phyloP scores from a whole-genome alignment of 2,113 vertebrate genomes.

The Lontra canadensis region DNA sequence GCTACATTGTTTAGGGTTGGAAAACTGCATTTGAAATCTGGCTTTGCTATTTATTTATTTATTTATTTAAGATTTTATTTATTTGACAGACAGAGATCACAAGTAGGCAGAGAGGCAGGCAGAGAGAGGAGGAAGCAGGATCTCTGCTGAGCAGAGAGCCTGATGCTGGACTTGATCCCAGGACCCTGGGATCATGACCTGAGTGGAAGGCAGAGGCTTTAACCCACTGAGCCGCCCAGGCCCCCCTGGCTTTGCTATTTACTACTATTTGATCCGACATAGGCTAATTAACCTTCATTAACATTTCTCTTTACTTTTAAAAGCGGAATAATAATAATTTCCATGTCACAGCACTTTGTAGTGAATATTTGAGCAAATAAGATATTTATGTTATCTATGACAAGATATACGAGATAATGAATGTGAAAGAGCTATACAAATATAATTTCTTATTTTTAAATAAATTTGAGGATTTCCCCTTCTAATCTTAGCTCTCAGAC shows the following conservation, averaged over 20 bases:
- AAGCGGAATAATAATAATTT: neutral
- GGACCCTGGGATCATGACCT: too few relatives aligned
- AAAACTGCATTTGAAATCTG: neutral
- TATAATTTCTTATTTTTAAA: neutral
- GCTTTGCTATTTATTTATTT: neutral
- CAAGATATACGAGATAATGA: neutral
- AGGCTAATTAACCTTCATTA: neutral
- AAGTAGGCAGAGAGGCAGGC: too few relatives aligned
- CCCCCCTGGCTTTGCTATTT: neutral
- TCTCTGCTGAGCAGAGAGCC: too few relatives aligned
- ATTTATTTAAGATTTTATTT: too few relatives aligned
- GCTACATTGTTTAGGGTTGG: neutral
- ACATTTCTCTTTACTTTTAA: neutral
- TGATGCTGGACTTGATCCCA: too few relatives aligned
- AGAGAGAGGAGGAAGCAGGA: too few relatives aligned
- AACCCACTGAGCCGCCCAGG: too few relatives aligned
- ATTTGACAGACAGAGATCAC: too few relatives aligned
- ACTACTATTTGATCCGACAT: neutral
- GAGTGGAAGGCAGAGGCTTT: too few relatives aligned
- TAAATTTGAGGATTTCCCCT: neutral
- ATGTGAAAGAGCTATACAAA: neutral
- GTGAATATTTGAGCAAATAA: neutral
- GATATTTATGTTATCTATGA: neutral
- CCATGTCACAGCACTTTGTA: neutral
- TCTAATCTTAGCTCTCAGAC: neutral